A percentile compares a stretch with the other conserved stretches of the same genome.
Evolutionary conservation across 2,888 invertebrate genomes (phyloP).

Genomic region (Caenorhabditis japonica): DNA sequence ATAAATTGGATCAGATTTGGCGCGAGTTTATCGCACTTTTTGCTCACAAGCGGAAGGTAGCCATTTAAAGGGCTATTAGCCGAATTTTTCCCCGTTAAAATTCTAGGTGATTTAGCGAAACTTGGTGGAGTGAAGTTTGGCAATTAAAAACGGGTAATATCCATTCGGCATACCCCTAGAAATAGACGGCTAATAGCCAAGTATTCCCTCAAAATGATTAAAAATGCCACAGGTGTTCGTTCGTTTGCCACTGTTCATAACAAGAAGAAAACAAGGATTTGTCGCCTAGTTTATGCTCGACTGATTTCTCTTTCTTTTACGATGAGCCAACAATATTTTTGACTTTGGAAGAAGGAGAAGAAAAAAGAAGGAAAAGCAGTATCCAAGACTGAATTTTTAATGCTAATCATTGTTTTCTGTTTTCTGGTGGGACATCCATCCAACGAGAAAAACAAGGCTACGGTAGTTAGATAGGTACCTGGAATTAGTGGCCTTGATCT

Average conservation of each 20-base stretch:
- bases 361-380: constrained; percentile 7
- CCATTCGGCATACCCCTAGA: too few species aligned
- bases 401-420: constrained; percentile 29
- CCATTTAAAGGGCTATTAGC: too few species aligned
- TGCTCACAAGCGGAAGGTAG: too few species aligned
- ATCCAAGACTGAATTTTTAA: constrained; percentile 3
- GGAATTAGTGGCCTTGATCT: constrained; percentile 76
- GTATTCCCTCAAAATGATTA: background rate
- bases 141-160: too few species aligned
- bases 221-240: constrained; percentile 9
- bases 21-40: too few species aligned
- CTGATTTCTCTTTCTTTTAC: too few species aligned
- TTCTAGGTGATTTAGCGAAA: too few species aligned
- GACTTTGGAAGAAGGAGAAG: background rate
- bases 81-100: too few species aligned
- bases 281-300: constrained; percentile 26
- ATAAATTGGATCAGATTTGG: too few species aligned
- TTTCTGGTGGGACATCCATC: background rate
- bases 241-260: background rate
- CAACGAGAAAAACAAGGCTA: constrained; percentile 12
- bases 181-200: too few species aligned
- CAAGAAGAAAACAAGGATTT: background rate
- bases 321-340: background rate
- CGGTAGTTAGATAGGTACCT: constrained; percentile 60
- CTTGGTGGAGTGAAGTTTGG: too few species aligned